A percentile compares a stretch with the other conserved stretches of the same genome.
Evolutionary conservation across 2,113 vertebrate genomes (phyloP).

Genomic region (Ceyx cyanopectus): DNA sequence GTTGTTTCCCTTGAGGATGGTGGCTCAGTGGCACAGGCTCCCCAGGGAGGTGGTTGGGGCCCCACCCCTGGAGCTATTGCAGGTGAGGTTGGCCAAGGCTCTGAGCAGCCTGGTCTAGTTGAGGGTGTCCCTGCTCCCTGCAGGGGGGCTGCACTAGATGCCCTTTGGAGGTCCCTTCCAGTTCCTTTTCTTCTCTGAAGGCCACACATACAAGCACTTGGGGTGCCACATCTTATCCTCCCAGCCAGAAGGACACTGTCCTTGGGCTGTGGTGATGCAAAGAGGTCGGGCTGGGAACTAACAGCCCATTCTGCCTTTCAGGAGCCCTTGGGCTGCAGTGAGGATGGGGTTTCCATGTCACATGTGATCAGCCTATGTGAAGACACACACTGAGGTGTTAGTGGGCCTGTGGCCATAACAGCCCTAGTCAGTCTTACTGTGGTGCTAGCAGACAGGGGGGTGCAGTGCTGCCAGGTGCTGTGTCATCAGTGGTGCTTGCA

Average conservation of each 20-base stretch:
- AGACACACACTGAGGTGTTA: neutral
- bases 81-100: no score
- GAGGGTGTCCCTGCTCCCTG: no score
- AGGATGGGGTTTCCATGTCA: neutral
- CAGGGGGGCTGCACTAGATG: no score
- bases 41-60: no score
- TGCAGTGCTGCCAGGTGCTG: neutral
- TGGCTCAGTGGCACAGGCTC: no score
- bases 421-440: neutral
- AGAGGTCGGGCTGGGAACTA: neutral
- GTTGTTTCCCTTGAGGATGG: no score
- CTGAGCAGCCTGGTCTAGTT: no score
- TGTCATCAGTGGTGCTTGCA: rapidly evolving
- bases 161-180: neutral
- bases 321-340: neutral
- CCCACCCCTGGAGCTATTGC: no score
- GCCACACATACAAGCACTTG: neutral
- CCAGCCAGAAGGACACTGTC: neutral
- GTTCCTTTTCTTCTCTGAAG: neutral
- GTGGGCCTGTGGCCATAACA: neutral
- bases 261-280: neutral
- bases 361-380: neutral
- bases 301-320: neutral
- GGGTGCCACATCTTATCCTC: neutral
- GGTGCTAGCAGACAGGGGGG: neutral